phyloP scores from a whole-genome alignment of 2,888 invertebrate genomes.

The Alentia gelatinosa region DNA sequence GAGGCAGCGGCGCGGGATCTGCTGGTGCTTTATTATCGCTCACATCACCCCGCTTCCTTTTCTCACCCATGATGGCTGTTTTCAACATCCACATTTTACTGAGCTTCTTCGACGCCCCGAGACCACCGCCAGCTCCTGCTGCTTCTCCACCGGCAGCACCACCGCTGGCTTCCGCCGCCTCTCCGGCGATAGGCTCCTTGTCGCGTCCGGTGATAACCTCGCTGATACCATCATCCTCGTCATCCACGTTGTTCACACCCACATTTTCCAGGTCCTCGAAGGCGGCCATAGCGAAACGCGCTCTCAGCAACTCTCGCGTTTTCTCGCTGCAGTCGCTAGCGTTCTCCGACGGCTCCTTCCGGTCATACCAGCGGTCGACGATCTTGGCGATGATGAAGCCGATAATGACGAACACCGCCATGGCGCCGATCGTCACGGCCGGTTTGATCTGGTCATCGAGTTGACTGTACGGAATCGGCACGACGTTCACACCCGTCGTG shows the following conservation, averaged over 20 bases:
- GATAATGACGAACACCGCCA: neutral
- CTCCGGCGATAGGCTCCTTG: neutral
- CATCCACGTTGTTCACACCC: neutral
- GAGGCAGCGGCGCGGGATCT: neutral
- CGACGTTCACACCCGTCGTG: neutral
- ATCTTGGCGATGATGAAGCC: neutral
- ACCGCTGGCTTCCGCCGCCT: neutral
- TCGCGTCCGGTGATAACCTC: neutral
- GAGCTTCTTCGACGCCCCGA: neutral
- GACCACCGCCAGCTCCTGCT: neutral
- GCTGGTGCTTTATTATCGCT: neutral
- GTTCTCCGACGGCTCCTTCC: constrained; percentile 1
- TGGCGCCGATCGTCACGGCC: neutral
- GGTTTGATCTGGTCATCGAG: neutral
- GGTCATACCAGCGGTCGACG: neutral
- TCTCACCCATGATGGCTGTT: neutral
- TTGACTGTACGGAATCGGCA: neutral
- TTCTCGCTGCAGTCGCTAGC: constrained; percentile 5
- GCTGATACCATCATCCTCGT: neutral
- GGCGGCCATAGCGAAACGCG: neutral
- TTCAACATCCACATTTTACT: constrained; percentile 7
- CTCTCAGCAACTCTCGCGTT: neutral
- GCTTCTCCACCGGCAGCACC: neutral
- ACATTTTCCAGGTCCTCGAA: neutral
- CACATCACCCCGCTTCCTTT: neutral